Evolutionary conservation across 2,113 vertebrate genomes (phyloP).

Genomic region (Bos indicus): DNA sequence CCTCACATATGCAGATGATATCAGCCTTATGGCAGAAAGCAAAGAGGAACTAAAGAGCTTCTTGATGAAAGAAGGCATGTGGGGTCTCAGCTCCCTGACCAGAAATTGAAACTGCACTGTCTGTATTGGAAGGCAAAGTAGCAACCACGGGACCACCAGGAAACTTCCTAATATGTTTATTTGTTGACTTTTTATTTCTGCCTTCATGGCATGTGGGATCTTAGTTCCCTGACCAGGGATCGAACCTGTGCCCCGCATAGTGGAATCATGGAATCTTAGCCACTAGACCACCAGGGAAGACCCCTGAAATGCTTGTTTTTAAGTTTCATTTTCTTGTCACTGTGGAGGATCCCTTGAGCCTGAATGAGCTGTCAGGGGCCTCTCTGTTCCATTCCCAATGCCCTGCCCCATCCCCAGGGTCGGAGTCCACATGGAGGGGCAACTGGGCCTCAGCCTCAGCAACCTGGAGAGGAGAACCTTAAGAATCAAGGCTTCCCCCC

Average conservation of each 20-base stretch:
- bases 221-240: background rate
- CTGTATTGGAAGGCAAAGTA: background rate
- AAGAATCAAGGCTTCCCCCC: background rate
- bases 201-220: background rate
- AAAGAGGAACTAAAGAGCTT: background rate
- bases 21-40: background rate
- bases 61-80: background rate
- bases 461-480: background rate
- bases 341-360: background rate
- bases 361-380: background rate
- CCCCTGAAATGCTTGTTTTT: background rate
- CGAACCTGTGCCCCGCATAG: accelerated
- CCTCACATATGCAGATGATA: background rate
- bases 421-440: background rate
- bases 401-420: background rate
- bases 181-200: background rate
- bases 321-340: background rate
- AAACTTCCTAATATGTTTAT: background rate
- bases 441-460: background rate
- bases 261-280: background rate
- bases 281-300: background rate
- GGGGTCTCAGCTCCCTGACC: background rate
- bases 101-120: background rate
- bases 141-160: accelerated
- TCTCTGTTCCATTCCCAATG: background rate